Conservation (phyloP, 1,140 invertebrate genomes). For the Diachasma alloeum region DNA sequence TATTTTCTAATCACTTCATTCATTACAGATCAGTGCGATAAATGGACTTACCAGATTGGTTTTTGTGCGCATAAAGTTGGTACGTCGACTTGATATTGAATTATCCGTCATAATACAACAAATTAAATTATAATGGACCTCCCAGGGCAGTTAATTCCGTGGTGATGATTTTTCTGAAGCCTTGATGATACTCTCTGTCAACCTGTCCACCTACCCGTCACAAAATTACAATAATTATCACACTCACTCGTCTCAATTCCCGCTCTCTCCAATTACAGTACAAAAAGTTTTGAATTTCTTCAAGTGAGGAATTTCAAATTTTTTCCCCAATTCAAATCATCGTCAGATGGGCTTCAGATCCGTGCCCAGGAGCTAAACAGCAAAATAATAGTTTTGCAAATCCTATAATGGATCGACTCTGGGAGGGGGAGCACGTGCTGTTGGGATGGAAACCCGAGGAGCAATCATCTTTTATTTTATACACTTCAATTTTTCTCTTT, state of each 20-base stretch:
- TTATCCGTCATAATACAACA: slow-evolving; percentile 46
- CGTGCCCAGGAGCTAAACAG: slow-evolving; percentile 44
- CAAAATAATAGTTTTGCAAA: slow-evolving; percentile 51
- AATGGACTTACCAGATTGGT: no score
- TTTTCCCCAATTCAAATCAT: background rate
- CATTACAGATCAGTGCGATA: background rate
- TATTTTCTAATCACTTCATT: slow-evolving; percentile 16
- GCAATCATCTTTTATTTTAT: slow-evolving; percentile 53
- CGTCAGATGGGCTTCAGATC: background rate
- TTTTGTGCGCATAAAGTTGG: no score
- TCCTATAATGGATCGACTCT: slow-evolving; percentile 38
- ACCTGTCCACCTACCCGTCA: slow-evolving; percentile 53
- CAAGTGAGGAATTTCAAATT: background rate
- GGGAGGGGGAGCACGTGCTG: slow-evolving; percentile 49
- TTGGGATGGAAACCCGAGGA: slow-evolving; percentile 53
- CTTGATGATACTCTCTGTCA: slow-evolving; percentile 39
- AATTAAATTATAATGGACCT: slow-evolving; percentile 52
- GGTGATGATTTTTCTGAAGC: slow-evolving; percentile 37
- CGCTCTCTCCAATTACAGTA: background rate
- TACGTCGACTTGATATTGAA: background rate
- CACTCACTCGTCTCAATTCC: slow-evolving; percentile 48
- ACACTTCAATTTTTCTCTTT: slow-evolving; percentile 14
- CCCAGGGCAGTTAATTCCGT: slow-evolving; percentile 49
- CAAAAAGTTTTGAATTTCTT: background rate
- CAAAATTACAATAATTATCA: slow-evolving; percentile 59